phyloP scores from a whole-genome alignment of 2,113 vertebrate genomes.

The Bujurquina vittata region DNA sequence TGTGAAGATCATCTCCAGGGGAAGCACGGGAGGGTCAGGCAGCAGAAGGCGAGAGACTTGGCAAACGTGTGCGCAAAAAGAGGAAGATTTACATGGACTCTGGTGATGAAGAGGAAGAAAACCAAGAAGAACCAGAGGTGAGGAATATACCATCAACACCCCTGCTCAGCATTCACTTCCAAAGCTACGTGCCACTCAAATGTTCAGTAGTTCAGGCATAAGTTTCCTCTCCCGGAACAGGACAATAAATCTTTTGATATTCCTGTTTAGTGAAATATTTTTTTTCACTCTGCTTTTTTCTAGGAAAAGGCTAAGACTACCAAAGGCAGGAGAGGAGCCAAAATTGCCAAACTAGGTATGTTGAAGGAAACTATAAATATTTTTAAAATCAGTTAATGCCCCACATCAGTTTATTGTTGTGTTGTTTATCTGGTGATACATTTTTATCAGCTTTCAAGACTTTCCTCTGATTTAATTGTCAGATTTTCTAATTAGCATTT shows the following conservation, averaged over 20 bases:
- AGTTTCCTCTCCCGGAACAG: neutral
- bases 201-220: neutral
- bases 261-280: neutral
- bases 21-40: constrained; percentile 73
- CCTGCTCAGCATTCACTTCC: neutral
- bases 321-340: constrained; percentile 87
- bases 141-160: neutral
- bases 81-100: constrained; percentile 91
- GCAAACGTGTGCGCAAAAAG: constrained; percentile 88
- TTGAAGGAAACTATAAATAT: neutral
- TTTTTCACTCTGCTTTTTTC: constrained; percentile 15
- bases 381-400: neutral
- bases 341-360: constrained; percentile 87
- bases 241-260: neutral
- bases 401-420: neutral
- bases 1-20: constrained; percentile 74
- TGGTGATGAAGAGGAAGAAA: constrained; percentile 89
- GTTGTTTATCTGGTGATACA: neutral
- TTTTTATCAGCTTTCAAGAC: neutral
- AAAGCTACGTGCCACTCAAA: neutral
- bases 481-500: neutral
- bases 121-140: constrained; percentile 88
- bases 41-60: constrained; percentile 82
- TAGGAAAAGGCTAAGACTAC: constrained; percentile 86
- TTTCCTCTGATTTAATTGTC: neutral